phyloP scores from a whole-genome alignment of 2,888 invertebrate genomes.

The Ormyrus rosae region DNA sequence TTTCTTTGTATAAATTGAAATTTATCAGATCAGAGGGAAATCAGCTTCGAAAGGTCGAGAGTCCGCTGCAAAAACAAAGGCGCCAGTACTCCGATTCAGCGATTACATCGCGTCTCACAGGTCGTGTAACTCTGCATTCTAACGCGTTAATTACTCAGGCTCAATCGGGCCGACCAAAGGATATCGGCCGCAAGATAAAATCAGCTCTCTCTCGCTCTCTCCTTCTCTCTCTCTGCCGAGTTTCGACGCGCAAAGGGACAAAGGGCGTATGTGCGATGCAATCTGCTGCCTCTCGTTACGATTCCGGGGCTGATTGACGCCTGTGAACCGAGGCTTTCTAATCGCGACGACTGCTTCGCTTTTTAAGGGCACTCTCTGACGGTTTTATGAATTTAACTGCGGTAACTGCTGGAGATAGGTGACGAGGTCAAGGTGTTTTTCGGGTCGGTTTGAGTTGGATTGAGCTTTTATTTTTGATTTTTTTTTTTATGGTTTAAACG shows the following conservation, averaged over 20 bases:
- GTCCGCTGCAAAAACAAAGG: no score
- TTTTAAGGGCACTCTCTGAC: no score
- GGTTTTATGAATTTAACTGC: no score
- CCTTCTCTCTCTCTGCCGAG: not conserved
- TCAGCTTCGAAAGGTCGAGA: no score
- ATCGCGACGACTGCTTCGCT: constrained; percentile 27
- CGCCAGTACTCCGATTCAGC: no score
- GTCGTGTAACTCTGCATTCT: not conserved
- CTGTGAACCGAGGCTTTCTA: constrained; percentile 14
- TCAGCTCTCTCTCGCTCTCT: not conserved
- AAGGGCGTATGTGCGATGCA: constrained; percentile 22
- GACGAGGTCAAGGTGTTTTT: no score
- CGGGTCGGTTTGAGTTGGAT: no score
- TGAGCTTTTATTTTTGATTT: no score
- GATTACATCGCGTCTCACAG: not conserved
- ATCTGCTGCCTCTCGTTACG: constrained; percentile 41
- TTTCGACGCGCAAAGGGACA: constrained; percentile 21
- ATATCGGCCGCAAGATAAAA: constrained; percentile 35
- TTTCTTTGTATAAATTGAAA: no score
- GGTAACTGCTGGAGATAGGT: no score
- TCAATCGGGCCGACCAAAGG: not conserved
- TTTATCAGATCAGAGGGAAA: no score
- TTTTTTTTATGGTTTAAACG: no score
- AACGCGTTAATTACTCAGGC: not conserved
- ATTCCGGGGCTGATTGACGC: constrained; percentile 39